Evolutionary conservation across 2,113 vertebrate species (phyloP), one percentile per base, ranked within the genome.

Genomic region (pig (Sus scrofa)): DNA sequence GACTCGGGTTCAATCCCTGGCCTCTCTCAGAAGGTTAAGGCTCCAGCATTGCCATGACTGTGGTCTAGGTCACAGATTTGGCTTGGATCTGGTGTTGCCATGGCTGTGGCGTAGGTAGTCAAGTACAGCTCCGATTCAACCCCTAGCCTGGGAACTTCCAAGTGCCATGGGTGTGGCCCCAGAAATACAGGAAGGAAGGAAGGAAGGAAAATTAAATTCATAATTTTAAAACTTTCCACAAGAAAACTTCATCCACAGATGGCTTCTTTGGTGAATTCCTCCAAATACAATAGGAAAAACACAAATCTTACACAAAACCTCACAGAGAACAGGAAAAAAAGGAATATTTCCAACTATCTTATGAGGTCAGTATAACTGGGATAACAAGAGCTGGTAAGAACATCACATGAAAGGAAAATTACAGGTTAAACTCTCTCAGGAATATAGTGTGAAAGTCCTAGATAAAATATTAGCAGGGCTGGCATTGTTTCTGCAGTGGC

Each of bases 341-440:
- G n/a, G 24, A 87, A 27, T 13, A 83, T 62, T 90, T 73, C 30
- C 30, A 77, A 90, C 20, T 44, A 60, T 68, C 77, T 70, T 65
- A 32, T 73, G n/a, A 95, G 63, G 60, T 95, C 77, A 79, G 5
- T 68, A 44, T 16, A 93, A 96, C 24, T 62, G 15, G 84, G 63
- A 85, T 56, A 74, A 15, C 74, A 67, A 92, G 74, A 89, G 32
- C 15, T 86, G 50, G 5, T 54, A 84, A 90, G 67, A 74, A 65
- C 10, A 92, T 71, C 68, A 77, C 67, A 65, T 88, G 26, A 71
- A 70, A 65, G 50, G 22, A 89, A 94, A 96, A 65, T 65, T 71
- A 71, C 5, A 83, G 34, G 34, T 30, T 24, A 65, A 3, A 65
- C 44, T 74, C 19, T 54, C 56, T 97, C 63, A 32, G 30, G 6